A percentile compares a stretch with the other conserved stretches of the same genome.
phyloP scores from a whole-genome alignment of 2,888 invertebrate species.

The Eupithecia insigniata region DNA sequence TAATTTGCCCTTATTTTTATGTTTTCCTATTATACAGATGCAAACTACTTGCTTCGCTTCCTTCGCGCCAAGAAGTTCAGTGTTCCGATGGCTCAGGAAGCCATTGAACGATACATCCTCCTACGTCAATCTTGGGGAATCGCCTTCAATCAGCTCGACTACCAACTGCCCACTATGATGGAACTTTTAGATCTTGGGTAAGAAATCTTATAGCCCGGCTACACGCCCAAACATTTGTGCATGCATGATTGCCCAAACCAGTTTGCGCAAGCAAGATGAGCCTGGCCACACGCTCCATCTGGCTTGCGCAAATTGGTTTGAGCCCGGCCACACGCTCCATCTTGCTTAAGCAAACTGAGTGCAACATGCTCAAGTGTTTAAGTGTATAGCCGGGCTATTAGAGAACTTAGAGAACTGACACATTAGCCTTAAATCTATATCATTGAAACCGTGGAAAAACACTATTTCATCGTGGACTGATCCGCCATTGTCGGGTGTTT shows the following conservation, averaged over 20 bases:
- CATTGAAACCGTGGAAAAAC: not conserved
- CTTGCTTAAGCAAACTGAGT: no score
- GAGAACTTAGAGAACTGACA: not conserved
- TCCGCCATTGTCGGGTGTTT: not conserved
- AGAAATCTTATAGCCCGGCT: no score
- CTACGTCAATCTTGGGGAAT: constrained; percentile 90
- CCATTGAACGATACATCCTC: constrained; percentile 90
- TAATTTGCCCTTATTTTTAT: not conserved
- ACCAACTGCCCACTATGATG: constrained; percentile 87
- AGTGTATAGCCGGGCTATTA: no score
- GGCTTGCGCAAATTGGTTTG: no score
- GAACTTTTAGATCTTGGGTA: constrained; percentile 89
- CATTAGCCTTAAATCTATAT: no score
- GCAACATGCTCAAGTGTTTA: no score
- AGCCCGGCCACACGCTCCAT: no score
- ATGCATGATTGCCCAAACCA: no score
- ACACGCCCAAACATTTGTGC: no score
- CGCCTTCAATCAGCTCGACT: constrained; percentile 89
- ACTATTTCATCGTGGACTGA: not conserved
- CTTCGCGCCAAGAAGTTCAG: constrained; percentile 92
- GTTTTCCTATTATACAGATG: constrained; percentile 75
- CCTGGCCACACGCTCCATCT: no score
- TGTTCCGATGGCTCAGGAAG: constrained; percentile 90
- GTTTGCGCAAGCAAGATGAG: no score
- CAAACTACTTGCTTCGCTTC: constrained; percentile 88